Evolutionary conservation across 2,888 invertebrate species (phyloP), one percentile per base, ranked within the genome.

Genomic region (Andrena flavipes): DNA sequence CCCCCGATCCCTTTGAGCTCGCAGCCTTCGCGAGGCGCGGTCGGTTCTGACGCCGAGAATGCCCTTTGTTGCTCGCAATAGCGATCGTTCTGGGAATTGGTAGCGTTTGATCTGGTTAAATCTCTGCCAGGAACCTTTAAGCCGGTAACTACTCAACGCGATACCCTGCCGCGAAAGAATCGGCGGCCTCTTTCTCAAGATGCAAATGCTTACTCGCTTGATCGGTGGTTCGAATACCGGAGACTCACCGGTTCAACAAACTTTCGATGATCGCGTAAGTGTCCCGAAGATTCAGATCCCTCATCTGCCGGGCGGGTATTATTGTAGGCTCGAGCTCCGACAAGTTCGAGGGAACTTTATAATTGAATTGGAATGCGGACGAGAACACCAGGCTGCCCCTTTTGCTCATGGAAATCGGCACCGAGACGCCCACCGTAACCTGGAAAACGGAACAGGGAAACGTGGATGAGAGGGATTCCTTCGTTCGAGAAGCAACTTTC

Each of bases 281-380:
- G 86, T 92, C 91, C 81, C 86, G 90, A 78, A 94, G 85, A 83
- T 89, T 85, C 80, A 92, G 85, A 84, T 90, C 89, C 51, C 90
- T 89, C 33, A 79, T 85, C 54, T 87, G 87, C 49, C 93, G 91
- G 42, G 91, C 90, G 13, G 90, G 88, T 76, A 92, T 81, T 69
- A 92, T 77, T 64, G 85, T 88, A 42, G 92, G 87, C 82, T 92
- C 90, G 23, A 94, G 87, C 81, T 94, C 91, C 82, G 91, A 91
- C 86, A 90, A 73, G 88, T 94, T 93, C 88, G 89, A 92, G 35
- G 94, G 93, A 80, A 94, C 85, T 48, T 67, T 87, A 87, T 91
- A 94, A 88, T 94, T 94, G 88, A 94, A 91, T 90, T 94, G 94
- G 88, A 91, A 93, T 68, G 90, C 94, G 35, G 86, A 80, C 60